Evolutionary conservation across 2,113 vertebrate genomes (phyloP), one percentile per base, ranked within the genome.

Genomic region (Asarcornis scutulata): DNA sequence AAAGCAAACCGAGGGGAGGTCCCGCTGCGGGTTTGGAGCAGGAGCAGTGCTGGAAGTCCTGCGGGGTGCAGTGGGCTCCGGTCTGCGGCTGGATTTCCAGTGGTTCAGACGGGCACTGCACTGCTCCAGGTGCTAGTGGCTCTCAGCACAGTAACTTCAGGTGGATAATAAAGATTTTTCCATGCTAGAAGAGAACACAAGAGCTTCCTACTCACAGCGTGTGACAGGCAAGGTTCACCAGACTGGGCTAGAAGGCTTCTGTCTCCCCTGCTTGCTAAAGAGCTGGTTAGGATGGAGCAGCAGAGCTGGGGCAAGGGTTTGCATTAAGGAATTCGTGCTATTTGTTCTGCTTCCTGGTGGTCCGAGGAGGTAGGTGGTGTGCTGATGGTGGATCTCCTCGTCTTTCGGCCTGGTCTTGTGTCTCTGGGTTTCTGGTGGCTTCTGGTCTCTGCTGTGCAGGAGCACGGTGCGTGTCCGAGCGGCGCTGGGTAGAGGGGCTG

Each of bases 31-130:
- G 25, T 81, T 6, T 0, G 0, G 60, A 29, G 32, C 34, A 60
- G 56, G 64, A 87, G 2, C 9, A 38, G 21, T 48, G 32, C 34
- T 52, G 32, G 32, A 16, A n/a, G 7, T 23, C 44, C 26, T 26
- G 4, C 0, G 0, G 27, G 53, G 31, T 0, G 0, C 34, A 11
- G 31, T 5, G 46, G 26, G 8, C 38, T 89, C 76, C 52, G 20
- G 21, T 34, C 60, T 2, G 0, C 40, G 32, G 15, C 18, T 79
- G 62, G 34, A 6, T 11, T 27, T 72, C 23, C 3, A 10, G 79
- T 8, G 8, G 18, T n/a, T 88, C 25, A 11, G 16, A 2, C 23
- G 17, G n/a, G 22, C 2, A 0, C 26, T 13, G 53, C 7, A 1
- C 9, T 44, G 25, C 2, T 78, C 48, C 13, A 18, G 27, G 38